These are phyloP conservation scores for Trachops cirrhosus DNA, from an alignment of 2,797 vertebrate genomes.

Conservation along the genomic window DNA sequence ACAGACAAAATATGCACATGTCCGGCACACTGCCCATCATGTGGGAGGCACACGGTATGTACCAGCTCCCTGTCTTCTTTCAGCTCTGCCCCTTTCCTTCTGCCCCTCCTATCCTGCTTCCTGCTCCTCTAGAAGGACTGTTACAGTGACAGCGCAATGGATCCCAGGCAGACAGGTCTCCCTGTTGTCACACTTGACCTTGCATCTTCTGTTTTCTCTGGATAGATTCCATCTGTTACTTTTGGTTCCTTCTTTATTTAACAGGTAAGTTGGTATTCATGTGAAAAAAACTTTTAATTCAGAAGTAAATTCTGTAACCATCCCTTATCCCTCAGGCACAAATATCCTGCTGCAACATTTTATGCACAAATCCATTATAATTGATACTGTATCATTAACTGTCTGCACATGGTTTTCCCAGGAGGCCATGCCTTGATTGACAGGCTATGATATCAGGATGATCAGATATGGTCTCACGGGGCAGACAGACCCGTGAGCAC, in stretches of 20 bases:
- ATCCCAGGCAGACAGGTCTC: accelerated
- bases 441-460: neutral
- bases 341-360: neutral
- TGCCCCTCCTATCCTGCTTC: neutral
- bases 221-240: neutral
- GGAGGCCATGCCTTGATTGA: neutral
- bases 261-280: neutral
- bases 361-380: neutral
- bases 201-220: neutral
- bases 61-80: neutral
- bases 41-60: accelerated
- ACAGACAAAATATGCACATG: neutral
- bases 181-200: neutral
- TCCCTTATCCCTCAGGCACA: neutral
- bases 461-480: neutral
- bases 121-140: neutral
- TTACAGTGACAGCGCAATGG: neutral
- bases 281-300: neutral
- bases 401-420: neutral
- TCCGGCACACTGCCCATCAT: neutral
- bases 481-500: neutral
- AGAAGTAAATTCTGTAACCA: neutral
- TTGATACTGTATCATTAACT: neutral
- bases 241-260: neutral
- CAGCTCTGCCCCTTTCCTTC: too few relatives aligned